Percentiles rank a stretch among this genome's conserved stretches.
Evolutionary conservation across 2,797 vertebrate genomes (phyloP).

Genomic region (Melanotaenia nigrans): DNA sequence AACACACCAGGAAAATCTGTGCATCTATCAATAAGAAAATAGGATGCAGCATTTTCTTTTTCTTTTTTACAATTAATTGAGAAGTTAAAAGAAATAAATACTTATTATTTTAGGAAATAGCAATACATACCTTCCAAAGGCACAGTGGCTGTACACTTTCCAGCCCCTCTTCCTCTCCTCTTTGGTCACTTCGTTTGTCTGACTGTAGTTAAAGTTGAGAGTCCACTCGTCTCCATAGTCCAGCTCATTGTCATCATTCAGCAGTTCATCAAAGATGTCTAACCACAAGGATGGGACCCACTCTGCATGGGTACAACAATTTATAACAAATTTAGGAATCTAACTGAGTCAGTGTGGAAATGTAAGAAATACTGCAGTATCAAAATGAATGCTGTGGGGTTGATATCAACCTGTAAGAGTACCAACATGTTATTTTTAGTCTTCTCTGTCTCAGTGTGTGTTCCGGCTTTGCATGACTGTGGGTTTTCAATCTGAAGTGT

Average conservation of each 20-base stretch:
- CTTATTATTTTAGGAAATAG: not conserved
- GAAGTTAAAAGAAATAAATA: too few species aligned
- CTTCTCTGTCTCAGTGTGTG: not conserved
- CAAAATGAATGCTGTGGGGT: not conserved
- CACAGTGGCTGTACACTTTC: slow-evolving; percentile 51
- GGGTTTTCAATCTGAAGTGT: too few species aligned
- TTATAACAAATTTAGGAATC: not conserved
- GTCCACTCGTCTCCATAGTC: slow-evolving; percentile 68
- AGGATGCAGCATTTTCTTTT: too few species aligned
- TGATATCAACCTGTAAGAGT: not conserved
- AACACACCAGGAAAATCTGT: not conserved
- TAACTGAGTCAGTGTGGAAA: not conserved
- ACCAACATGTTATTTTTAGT: not conserved
- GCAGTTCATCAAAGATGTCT: slow-evolving; percentile 54
- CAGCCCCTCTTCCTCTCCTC: slow-evolving; percentile 64
- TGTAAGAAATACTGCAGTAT: not conserved
- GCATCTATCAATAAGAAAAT: not conserved
- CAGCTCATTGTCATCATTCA: slow-evolving; percentile 57
- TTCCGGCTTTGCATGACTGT: too few species aligned
- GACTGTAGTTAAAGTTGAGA: slow-evolving; percentile 67
- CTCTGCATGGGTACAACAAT: slow-evolving; percentile 32
- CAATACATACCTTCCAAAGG: slow-evolving; percentile 56
- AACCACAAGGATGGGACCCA: slow-evolving; percentile 65
- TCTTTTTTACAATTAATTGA: too few species aligned
- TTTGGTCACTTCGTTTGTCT: slow-evolving; percentile 26